Base-by-base conservation (phyloP, 2,888 invertebrate genomes). In the Bembecia ichneumoniformis region DNA sequence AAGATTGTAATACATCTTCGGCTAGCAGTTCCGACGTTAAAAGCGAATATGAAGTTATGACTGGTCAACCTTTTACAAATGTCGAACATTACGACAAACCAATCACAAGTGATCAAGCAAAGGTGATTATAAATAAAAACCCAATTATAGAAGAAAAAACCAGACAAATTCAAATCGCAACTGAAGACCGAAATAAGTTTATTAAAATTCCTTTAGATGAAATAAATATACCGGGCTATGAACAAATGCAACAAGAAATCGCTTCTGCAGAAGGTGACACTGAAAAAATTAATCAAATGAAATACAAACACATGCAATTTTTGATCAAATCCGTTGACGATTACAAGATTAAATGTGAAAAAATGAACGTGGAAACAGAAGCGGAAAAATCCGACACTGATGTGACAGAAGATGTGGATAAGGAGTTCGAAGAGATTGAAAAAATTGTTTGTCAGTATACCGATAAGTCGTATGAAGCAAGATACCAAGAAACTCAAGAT, bases 41-140 rank as follows among this genome's bases (percentile, higher is more conserved):
- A 57, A 71, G 82, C 0, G 86, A 86, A 52, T 79, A 78, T 53
- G 86, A 86, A 57, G 80, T 87, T 3, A 82, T 87, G 86, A 71
- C 78, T 40, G 86, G 86, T 1, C 87, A 87, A 54, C 87, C 87
- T 2, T 87, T 87, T 55, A 82, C 82, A 4, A 57, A 72, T 48
- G 56, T 84, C 43, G 74, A 71, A 44, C 78, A 81, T 47, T 61
- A 66, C n/a, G 70, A 61, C 20, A 75, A 64, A 49, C 84, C 82
- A 7, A 57, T 82, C 11, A 64, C 71, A 1, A 46, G 47, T 0
- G 72, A 80, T 47, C 77, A 84, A 66, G 69, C 82, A 51, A 80
- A 71, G 52, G 62, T 71, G 48, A 62, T 74, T 58, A 46, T 86
- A 3, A 78, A 77, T 58, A 69, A 71, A 51, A 79, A 71, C 52